phyloP scores from a whole-genome alignment of 2,888 invertebrate genomes.

The Amphipoea oculea region DNA sequence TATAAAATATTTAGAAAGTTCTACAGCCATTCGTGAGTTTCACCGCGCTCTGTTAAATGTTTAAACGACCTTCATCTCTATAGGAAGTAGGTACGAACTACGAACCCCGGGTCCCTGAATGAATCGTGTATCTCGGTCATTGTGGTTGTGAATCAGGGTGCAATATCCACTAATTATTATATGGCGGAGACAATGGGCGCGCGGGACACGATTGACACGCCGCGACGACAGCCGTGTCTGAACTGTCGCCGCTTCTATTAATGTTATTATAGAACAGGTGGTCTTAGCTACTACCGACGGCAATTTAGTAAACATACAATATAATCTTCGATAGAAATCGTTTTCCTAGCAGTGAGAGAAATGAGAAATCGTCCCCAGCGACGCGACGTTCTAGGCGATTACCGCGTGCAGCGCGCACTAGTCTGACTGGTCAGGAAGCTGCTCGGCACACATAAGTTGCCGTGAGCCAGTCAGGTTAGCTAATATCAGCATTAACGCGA shows the following conservation, averaged over 20 bases:
- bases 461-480: slow-evolving; percentile 34
- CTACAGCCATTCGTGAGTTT: slow-evolving; percentile 6
- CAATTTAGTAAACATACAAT: slow-evolving; percentile 53
- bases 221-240: slow-evolving; percentile 65
- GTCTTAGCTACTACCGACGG: slow-evolving; percentile 53
- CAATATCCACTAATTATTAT: slow-evolving; percentile 80
- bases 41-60: slow-evolving; percentile 7
- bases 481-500: slow-evolving; percentile 62
- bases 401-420: slow-evolving; percentile 4
- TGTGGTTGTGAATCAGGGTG: slow-evolving; percentile 73
- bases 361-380: slow-evolving; percentile 26
- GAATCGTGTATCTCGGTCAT: slow-evolving; percentile 74
- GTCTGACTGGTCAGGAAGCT: slow-evolving; percentile 15
- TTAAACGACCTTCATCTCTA: slow-evolving; percentile 1
- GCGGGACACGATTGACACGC: slow-evolving; percentile 70
- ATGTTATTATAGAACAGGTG: slow-evolving; percentile 70
- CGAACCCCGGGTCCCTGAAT: slow-evolving; percentile 70
- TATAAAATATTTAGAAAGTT: slow-evolving; percentile 30
- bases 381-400: neutral
- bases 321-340: slow-evolving; percentile 44
- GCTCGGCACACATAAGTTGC: slow-evolving; percentile 36
- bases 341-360: slow-evolving; percentile 24
- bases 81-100: slow-evolving; percentile 58
- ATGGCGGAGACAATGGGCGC: slow-evolving; percentile 74
- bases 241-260: slow-evolving; percentile 68